Conservation (phyloP, 2,797 vertebrate genomes). For the Xenopus petersii region DNA sequence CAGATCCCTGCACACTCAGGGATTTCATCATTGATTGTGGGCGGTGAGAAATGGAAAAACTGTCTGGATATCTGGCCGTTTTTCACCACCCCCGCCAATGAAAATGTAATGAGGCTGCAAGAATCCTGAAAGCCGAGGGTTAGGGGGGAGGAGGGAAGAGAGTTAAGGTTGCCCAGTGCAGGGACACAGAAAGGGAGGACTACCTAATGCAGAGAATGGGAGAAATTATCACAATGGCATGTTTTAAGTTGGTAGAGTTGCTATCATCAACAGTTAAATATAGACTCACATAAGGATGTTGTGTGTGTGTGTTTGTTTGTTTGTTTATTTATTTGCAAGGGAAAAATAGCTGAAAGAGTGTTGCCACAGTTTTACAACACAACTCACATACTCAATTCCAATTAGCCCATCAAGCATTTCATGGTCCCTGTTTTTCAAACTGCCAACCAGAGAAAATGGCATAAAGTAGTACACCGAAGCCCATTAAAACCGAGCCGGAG, state of each 20-base stretch:
- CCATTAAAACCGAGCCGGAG: no score
- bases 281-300: conserved; percentile 33
- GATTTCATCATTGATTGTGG: conserved; percentile 31
- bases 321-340: no score
- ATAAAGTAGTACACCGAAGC: no score
- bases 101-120: conserved; percentile 33
- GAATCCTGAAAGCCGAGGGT: conserved; percentile 8
- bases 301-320: no score
- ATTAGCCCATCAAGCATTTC: no score
- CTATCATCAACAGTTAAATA: neutral
- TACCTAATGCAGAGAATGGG: neutral
- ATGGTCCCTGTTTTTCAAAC: no score
- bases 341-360: no score
- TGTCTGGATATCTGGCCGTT: conserved; percentile 26
- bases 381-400: no score
- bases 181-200: neutral
- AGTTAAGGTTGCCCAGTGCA: neutral
- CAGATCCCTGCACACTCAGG: conserved; percentile 20
- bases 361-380: no score
- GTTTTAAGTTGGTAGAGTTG: neutral
- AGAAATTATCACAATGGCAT: neutral
- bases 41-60: conserved; percentile 29
- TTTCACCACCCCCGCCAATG: conserved; percentile 30
- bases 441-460: no score
- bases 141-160: neutral